Conservation (phyloP, 2,888 invertebrate genomes). For the Celastrina argiolus region DNA sequence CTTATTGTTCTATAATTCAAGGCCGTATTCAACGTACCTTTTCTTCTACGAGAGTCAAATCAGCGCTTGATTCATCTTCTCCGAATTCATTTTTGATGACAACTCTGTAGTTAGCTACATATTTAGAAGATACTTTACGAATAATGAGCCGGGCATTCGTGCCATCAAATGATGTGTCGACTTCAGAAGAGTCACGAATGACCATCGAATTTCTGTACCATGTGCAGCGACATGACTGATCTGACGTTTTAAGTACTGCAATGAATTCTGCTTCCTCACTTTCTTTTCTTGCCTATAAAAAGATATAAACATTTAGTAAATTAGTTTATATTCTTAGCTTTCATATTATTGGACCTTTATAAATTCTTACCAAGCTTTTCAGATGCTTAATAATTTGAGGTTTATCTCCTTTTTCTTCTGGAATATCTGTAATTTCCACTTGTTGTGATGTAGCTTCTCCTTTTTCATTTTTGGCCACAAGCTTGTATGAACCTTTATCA, state of each 20-base stretch:
- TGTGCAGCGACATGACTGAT: conserved; percentile 87
- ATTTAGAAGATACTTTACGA: conserved; percentile 85
- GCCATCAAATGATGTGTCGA: conserved; percentile 90
- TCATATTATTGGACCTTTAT: background rate
- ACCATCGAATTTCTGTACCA: conserved; percentile 91
- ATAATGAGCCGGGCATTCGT: conserved; percentile 88
- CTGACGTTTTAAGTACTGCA: conserved; percentile 84
- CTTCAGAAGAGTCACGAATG: conserved; percentile 86
- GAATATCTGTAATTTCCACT: conserved; percentile 91
- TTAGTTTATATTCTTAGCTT: background rate
- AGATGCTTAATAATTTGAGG: conserved; percentile 89
- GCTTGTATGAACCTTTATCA: conserved; percentile 93
- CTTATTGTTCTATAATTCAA: too few relatives aligned
- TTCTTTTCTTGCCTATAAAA: conserved; percentile 63
- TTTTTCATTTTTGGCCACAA: conserved; percentile 94
- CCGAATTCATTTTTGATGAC: conserved; percentile 95
- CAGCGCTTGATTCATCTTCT: conserved; percentile 90
- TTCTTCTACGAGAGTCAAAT: conserved; percentile 85
- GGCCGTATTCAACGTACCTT: too few relatives aligned
- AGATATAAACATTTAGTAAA: background rate
- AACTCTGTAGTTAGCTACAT: conserved; percentile 89
- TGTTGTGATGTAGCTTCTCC: conserved; percentile 94
- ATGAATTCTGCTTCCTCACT: conserved; percentile 86
- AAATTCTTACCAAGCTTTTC: conserved; percentile 82
- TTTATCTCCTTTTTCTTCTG: conserved; percentile 86